Conservation (phyloP, 2,888 invertebrate genomes). For the Hololepta plana region DNA sequence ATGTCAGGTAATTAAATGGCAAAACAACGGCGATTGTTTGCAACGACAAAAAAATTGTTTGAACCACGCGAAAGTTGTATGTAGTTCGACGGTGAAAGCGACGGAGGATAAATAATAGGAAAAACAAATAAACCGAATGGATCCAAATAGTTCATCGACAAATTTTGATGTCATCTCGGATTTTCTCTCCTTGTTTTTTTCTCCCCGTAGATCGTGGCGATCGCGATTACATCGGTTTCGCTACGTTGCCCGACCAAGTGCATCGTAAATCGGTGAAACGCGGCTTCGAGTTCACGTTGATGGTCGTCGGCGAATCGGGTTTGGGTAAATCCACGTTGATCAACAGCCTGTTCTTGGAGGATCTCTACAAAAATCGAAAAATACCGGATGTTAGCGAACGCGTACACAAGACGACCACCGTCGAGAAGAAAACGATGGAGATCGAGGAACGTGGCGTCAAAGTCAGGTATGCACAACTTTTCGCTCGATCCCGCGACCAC, state of each 20-base stretch:
- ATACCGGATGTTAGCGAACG: constrained; percentile 43
- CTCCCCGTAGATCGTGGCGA: constrained; percentile 23
- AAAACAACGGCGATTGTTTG: too few species aligned
- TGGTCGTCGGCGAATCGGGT: constrained; percentile 91
- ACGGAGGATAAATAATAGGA: too few species aligned
- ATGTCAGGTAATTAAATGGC: too few species aligned
- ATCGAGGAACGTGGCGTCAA: constrained; percentile 89
- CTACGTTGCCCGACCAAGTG: constrained; percentile 88
- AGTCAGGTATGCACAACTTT: constrained; percentile 31
- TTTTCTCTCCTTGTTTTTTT: too few species aligned
- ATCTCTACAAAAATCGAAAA: constrained; percentile 75
- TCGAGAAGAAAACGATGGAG: constrained; percentile 76
- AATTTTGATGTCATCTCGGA: too few species aligned
- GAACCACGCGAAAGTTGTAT: too few species aligned
- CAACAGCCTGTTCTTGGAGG: constrained; percentile 85
- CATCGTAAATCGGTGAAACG: constrained; percentile 92
- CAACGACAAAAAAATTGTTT: too few species aligned
- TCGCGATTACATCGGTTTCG: constrained; percentile 83
- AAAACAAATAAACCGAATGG: too few species aligned
- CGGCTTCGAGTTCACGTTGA: constrained; percentile 90
- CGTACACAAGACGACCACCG: constrained; percentile 49
- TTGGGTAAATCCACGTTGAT: constrained; percentile 89
- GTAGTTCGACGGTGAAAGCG: too few species aligned
- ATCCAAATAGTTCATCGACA: too few species aligned
- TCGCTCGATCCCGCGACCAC: neutral